Conservation (phyloP, 2,888 invertebrate genomes). For the Cordilura impudica region DNA sequence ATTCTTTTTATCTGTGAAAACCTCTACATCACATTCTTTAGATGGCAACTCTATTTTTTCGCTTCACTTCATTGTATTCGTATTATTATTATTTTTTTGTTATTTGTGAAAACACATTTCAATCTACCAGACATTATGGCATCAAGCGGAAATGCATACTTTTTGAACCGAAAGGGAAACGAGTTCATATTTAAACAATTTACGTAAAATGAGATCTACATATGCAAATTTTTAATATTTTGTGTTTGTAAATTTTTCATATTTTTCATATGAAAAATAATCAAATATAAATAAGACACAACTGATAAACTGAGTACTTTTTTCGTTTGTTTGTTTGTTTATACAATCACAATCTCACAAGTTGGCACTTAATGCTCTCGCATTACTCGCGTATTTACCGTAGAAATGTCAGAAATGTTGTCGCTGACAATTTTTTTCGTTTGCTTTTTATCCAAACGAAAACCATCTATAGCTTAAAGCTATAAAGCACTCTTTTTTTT, state of each 20-base stretch:
- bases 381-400: constrained; percentile 1
- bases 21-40: not conserved
- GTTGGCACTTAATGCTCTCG: not conserved
- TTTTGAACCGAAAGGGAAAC: constrained; percentile 45
- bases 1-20: not conserved
- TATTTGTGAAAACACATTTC: constrained; percentile 13
- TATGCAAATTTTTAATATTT: not conserved
- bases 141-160: constrained; percentile 59
- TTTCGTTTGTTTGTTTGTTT: not conserved
- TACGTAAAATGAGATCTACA: not conserved
- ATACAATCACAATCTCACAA: not conserved
- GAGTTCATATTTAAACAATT: constrained; percentile 41
- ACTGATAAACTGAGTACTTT: not conserved
- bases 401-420: constrained; percentile 3
- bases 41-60: constrained; percentile 24
- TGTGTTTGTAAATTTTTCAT: not conserved
- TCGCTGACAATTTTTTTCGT: not conserved
- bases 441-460: not conserved
- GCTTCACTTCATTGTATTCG: constrained; percentile 22
- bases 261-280: not conserved
- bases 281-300: not conserved
- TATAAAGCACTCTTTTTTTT: constrained; percentile 14
- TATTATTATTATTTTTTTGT: not conserved
- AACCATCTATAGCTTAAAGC: constrained; percentile 26
- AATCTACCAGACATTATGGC: constrained; percentile 52